These are phyloP conservation scores for Tinea pellionella DNA, from an alignment of 2,888 invertebrate genomes.

Conservation along the genomic window DNA sequence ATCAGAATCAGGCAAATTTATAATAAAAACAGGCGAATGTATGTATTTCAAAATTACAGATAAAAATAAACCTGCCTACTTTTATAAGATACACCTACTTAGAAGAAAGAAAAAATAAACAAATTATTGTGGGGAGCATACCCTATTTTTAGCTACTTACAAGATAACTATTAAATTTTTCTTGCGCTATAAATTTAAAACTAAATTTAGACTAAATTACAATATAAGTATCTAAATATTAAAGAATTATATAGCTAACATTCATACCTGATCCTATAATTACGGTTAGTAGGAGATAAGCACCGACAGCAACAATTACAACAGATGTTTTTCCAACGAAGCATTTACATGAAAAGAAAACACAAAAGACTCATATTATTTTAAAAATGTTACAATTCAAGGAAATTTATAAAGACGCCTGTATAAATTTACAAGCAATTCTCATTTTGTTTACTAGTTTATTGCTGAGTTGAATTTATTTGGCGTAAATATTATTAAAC, in stretches of 20 bases:
- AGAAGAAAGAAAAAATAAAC: neutral
- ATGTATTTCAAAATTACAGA: too few species aligned
- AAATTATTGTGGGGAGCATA: neutral
- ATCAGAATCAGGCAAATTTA: neutral
- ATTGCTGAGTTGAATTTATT: neutral
- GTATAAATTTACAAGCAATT: neutral
- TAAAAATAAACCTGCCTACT: neutral
- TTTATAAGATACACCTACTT: neutral
- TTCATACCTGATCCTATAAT: conserved; percentile 11
- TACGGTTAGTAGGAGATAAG: neutral
- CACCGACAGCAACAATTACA: neutral
- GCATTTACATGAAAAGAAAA: neutral
- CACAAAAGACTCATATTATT: neutral
- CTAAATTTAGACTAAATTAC: neutral
- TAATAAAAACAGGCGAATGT: too few species aligned
- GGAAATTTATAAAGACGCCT: neutral
- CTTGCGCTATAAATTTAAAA: neutral
- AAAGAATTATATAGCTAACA: neutral
- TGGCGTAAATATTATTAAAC: too few species aligned
- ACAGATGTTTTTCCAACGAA: conserved; percentile 1
- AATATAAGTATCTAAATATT: neutral
- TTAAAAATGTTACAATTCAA: too few species aligned
- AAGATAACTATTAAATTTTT: neutral
- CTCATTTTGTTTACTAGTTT: neutral
- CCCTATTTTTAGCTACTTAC: neutral